Evolutionary conservation across 1,140 invertebrate genomes (phyloP).

Genomic region (Zaprionus nigranus): DNA sequence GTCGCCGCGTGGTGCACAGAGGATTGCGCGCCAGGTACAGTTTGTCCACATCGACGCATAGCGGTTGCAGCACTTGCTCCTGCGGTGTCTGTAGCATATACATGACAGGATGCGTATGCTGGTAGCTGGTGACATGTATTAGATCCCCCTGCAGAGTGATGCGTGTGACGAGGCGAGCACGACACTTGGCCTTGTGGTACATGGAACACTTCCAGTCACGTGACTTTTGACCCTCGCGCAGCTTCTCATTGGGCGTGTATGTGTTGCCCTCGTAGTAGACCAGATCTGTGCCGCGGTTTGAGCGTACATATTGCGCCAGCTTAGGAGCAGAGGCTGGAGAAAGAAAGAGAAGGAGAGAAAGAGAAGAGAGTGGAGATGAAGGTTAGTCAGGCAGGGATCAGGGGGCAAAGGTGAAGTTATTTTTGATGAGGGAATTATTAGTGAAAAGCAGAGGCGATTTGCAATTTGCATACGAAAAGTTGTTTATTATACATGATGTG

Average conservation of each 20-base stretch:
- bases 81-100: slow-evolving; percentile 27
- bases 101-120: slow-evolving; percentile 67
- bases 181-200: slow-evolving; percentile 83
- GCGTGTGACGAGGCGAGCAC: slow-evolving; percentile 71
- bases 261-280: slow-evolving; percentile 78
- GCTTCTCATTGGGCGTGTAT: slow-evolving; percentile 82
- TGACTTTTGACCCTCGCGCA: slow-evolving; percentile 61
- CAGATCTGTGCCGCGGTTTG: slow-evolving; percentile 75
- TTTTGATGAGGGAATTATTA: slow-evolving; percentile 31
- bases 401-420: not conserved
- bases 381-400: not conserved
- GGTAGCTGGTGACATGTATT: slow-evolving; percentile 68
- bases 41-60: slow-evolving; percentile 22
- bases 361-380: not conserved
- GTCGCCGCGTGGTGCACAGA: slow-evolving; percentile 30
- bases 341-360: not conserved
- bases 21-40: slow-evolving; percentile 53
- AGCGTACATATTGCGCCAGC: slow-evolving; percentile 71
- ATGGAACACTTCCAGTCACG: slow-evolving; percentile 84
- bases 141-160: slow-evolving; percentile 53
- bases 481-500: slow-evolving; percentile 55
- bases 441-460: slow-evolving; percentile 62
- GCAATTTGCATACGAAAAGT: slow-evolving; percentile 32
- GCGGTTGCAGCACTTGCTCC: slow-evolving; percentile 1
- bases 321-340: slow-evolving; percentile 7